Base-by-base conservation (phyloP, 2,888 invertebrate species). In the Frankliniella fusca region DNA sequence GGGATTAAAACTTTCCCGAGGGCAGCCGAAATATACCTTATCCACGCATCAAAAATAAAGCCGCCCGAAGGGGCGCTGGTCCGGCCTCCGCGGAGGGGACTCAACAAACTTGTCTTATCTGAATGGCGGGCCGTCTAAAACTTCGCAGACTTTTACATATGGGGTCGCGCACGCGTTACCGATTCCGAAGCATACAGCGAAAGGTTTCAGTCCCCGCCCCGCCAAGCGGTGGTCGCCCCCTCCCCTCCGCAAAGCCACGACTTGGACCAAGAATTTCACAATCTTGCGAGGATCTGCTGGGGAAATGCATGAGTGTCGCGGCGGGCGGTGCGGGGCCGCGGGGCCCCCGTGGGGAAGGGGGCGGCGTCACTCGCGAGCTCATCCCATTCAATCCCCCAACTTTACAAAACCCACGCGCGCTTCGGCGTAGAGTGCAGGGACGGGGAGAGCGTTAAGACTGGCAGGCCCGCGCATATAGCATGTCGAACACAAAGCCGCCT, bases 331-430 rank as follows among this genome's bases (percentile, higher is more conserved):
- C 3, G 8, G 15, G 18, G 15, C 18, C 10, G 61, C 18, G 61
- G 1, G 61, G 38, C 38, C n/a, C n/a, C n/a, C n/a, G n/a, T n/a
- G 38, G 38, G 38, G 70, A 23, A 23, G 70, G 8, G 70, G 23
- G 70, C 0, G 70, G 70, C 27, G 70, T 76, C 12, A 23, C 70
- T 76, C 70, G 70, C 70, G 12, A 23, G 70, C 70, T 76, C 23
- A 76, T 76, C 70, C 27, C 70, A 76, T 76, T 76, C 70, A 76
- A 76, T 76, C 70, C 70, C 70, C 70, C 70, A 76, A 76, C 70
- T 76, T 76, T 76, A 76, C 70, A 76, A 76, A 76, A 23, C 70
- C 27, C 23, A 76, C 70, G 70, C 54, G 70, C 70, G 70, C 70
- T 20, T 15, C 12, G 23, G 70, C 27, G 70, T 5, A 38, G 38